Base-by-base conservation (phyloP, 2,797 vertebrate genomes). In the Arnoldichthys spilopterus region DNA sequence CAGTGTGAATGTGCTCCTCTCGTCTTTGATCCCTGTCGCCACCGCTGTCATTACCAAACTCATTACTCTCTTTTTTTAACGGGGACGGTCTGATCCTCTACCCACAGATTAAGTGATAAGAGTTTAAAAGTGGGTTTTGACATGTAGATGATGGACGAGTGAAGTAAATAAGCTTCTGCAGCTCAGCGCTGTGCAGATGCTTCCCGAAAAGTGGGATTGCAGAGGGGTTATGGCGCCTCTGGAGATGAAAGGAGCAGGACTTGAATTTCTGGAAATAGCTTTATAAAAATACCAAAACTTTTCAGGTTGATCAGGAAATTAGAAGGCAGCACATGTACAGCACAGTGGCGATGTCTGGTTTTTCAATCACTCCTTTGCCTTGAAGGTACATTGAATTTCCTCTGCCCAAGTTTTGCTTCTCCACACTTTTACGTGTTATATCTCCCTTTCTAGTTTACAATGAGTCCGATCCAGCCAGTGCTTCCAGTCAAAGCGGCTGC, bases 91-190 rank as follows among this genome's bases (percentile, higher is more conserved):
- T 47, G 80, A 86, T 83, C 83, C 63, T 86, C 69, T 80, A 74
- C 73, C 67, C n/a, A 11, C 62, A 74, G 85, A 88, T 87, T 77
- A 87, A 86, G 73, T 30, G 79, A 87, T 89, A 79, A 64, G 80
- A 86, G 76, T 86, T 89, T 85, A 69, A 85, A 89, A 87, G 83
- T 86, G 80, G 78, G 87, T 85, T n/a, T 73, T 89, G 85, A 87
- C 75, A 62, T 72, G 77, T 22, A 49, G 81, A 85, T 83, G 86
- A 89, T 85, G 83, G 84, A 84, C 34, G 58, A 83, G 73, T 78
- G 56, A 62, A 74, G 76, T 80, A 83, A 85, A 88, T 79, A 83
- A 84, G 72, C 74, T 28, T 45, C 15, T 26, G 34, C 28, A 62
- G 73, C 68, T 85, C 76, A 16, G 7, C n/a, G 6, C 75, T 43